These are phyloP conservation scores for Pitta sordida DNA, from an alignment of 2,113 vertebrate species.

Conservation along the genomic window DNA sequence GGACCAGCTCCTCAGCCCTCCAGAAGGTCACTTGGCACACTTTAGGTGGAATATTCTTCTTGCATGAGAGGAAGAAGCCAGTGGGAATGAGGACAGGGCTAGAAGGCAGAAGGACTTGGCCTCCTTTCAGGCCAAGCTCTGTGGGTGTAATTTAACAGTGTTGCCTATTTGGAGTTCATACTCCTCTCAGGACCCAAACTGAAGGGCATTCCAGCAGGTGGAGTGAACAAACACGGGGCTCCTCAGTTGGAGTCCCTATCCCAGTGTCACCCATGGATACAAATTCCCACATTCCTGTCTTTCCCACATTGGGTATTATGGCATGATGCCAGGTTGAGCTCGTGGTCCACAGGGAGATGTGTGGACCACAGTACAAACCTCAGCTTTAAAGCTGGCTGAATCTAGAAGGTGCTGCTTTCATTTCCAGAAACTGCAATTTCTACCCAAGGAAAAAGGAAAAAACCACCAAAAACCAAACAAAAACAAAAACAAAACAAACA, in stretches of 20 bases:
- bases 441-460: fast-evolving
- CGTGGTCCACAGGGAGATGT: background rate
- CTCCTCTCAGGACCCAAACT: background rate
- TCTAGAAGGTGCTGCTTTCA: background rate
- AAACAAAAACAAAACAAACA: too few relatives aligned
- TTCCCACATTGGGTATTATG: fast-evolving
- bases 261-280: background rate
- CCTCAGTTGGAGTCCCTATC: background rate
- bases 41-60: background rate
- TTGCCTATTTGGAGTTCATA: background rate
- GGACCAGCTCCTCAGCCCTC: background rate
- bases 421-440: background rate
- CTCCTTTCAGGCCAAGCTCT: background rate
- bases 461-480: too few relatives aligned
- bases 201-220: background rate
- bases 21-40: background rate
- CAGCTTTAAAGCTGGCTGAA: background rate
- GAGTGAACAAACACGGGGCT: background rate
- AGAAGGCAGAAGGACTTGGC: background rate
- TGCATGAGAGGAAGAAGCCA: background rate
- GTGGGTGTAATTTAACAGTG: background rate
- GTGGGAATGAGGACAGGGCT: background rate
- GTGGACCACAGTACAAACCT: background rate
- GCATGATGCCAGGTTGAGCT: background rate
- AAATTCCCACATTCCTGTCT: background rate